Evolutionary conservation across 2,797 vertebrate genomes (phyloP).

Genomic region (Sarcophilus harrisii): DNA sequence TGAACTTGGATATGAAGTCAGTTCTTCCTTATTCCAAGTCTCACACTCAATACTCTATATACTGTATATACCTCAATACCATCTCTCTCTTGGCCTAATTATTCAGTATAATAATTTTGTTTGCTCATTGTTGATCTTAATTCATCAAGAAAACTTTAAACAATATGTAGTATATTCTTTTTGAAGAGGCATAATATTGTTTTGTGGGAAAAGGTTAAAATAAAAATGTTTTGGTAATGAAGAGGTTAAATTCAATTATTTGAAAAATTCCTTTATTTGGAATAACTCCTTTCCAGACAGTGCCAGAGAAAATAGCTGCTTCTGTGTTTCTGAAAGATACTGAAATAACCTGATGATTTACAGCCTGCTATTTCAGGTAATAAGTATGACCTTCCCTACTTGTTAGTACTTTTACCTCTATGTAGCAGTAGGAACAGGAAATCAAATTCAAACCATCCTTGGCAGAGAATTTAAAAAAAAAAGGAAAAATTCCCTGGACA

Average conservation of each 20-base stretch:
- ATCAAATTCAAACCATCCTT: background rate
- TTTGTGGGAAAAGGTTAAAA: background rate
- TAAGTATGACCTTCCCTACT: conserved; percentile 20
- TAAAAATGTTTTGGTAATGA: background rate
- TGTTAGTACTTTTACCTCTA: background rate
- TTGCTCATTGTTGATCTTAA: background rate
- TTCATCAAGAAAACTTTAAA: background rate
- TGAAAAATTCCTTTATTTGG: background rate
- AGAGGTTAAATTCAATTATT: background rate
- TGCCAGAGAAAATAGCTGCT: background rate
- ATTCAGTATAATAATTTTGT: background rate
- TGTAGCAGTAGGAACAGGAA: background rate
- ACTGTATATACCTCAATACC: background rate
- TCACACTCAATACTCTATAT: background rate
- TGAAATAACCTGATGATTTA: background rate
- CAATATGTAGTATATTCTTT: background rate
- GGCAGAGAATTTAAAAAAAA: background rate
- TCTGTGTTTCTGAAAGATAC: conserved; percentile 29
- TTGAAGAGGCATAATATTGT: background rate
- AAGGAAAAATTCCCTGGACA: background rate
- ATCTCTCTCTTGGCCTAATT: background rate
- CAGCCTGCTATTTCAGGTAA: conserved; percentile 1
- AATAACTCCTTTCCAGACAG: background rate
- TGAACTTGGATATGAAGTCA: background rate
- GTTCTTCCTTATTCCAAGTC: background rate